Conservation (phyloP, 1,140 invertebrate species). For the Aphelenchoides besseyi region DNA sequence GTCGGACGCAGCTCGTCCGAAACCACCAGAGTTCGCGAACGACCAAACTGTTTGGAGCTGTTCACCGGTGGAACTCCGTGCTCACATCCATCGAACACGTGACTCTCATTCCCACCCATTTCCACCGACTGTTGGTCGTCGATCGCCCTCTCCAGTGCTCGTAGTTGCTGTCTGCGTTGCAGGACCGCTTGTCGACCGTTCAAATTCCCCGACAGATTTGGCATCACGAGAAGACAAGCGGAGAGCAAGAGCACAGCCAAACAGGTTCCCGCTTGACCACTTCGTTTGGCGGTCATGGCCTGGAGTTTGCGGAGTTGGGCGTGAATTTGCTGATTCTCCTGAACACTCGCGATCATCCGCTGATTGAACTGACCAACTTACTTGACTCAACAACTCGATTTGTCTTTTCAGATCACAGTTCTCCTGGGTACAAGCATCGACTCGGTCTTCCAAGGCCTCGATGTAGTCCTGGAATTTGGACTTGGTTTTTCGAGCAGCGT, state of each 20-base stretch:
- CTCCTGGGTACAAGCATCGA: conserved; percentile 52
- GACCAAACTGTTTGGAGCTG: conserved; percentile 3
- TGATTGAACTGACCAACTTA: too few species aligned
- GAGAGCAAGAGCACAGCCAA: conserved; percentile 58
- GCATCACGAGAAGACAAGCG: conserved; percentile 57
- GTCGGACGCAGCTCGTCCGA: too few species aligned
- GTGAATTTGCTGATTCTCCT: conserved; percentile 48
- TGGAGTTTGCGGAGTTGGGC: conserved; percentile 56
- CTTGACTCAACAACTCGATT: conserved; percentile 45
- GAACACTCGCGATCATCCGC: too few species aligned
- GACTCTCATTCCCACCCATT: not conserved
- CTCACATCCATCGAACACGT: not conserved
- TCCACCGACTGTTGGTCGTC: not conserved
- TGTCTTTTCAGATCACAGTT: conserved; percentile 58
- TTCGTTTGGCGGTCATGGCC: conserved; percentile 43
- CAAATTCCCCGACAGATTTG: conserved; percentile 39
- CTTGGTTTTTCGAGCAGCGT: not conserved
- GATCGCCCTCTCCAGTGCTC: not conserved
- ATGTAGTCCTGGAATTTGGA: conserved; percentile 56
- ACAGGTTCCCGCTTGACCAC: conserved; percentile 58
- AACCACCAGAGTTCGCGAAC: not conserved
- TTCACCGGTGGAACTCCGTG: not conserved
- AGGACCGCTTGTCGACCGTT: not conserved
- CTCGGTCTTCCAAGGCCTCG: conserved; percentile 59
- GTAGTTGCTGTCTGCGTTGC: not conserved